These are phyloP conservation scores for Petrolisthes manimaculis DNA, from an alignment of 2,888 invertebrate species.

Conservation along the genomic window DNA sequence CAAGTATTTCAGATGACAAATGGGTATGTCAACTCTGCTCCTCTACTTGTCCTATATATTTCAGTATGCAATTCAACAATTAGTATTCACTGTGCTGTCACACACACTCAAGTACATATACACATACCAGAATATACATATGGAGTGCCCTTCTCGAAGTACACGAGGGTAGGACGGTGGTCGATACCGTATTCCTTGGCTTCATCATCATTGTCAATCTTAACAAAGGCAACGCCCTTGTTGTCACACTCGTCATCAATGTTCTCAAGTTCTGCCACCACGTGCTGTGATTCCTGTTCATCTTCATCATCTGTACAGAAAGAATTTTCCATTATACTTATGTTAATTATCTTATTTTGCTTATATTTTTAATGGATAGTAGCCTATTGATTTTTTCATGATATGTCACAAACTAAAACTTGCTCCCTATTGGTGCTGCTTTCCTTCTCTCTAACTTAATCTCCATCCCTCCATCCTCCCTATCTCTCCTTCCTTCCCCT, in stretches of 20 bases:
- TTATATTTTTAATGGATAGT: too few relatives aligned
- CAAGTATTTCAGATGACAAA: background rate
- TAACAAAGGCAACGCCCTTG: constrained; percentile 89
- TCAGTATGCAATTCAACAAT: background rate
- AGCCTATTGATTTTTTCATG: too few relatives aligned
- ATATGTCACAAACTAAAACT: too few relatives aligned
- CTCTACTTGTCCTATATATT: background rate
- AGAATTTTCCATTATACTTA: too few relatives aligned
- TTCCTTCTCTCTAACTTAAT: too few relatives aligned
- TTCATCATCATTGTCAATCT: constrained; percentile 90
- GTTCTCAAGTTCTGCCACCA: constrained; percentile 89
- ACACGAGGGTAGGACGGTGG: constrained; percentile 86
- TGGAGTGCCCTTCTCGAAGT: constrained; percentile 89
- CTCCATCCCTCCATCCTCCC: too few relatives aligned
- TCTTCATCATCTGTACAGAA: constrained; percentile 82
- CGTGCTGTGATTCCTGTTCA: constrained; percentile 89
- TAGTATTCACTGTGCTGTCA: background rate
- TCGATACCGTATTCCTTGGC: constrained; percentile 92
- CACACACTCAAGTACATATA: background rate
- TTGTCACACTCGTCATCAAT: constrained; percentile 94
- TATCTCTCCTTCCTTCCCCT: background rate
- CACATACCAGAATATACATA: constrained; percentile 75
- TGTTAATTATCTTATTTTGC: too few relatives aligned
- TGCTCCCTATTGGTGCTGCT: too few relatives aligned
- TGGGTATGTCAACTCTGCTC: background rate